Percentiles rank a stretch among this genome's conserved stretches.
Evolutionary conservation across 2,888 invertebrate species (phyloP).

Genomic region (Monopis laevigella): DNA sequence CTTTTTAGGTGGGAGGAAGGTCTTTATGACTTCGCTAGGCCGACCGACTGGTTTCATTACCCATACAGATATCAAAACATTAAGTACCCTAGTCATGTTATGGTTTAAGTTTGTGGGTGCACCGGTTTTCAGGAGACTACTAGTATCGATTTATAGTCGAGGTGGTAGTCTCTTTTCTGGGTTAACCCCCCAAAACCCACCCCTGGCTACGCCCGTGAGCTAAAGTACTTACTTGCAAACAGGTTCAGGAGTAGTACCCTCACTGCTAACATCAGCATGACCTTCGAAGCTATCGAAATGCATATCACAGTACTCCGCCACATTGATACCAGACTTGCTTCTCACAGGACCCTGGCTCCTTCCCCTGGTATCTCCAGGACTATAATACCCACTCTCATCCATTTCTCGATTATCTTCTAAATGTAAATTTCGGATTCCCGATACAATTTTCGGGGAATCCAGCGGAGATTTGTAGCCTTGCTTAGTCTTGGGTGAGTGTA

Average conservation of each 20-base stretch:
- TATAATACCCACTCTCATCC: slow-evolving; percentile 62
- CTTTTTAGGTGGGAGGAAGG: too few species aligned
- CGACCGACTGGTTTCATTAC: too few species aligned
- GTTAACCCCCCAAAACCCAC: too few species aligned
- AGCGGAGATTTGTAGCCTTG: slow-evolving; percentile 46
- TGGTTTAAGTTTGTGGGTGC: too few species aligned
- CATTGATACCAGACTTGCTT: slow-evolving; percentile 20
- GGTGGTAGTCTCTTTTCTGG: too few species aligned
- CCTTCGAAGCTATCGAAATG: slow-evolving; percentile 51
- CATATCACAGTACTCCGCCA: slow-evolving; percentile 27
- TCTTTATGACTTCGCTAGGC: too few species aligned
- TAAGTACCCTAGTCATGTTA: too few species aligned
- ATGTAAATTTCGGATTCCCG: slow-evolving; percentile 49
- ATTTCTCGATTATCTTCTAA: slow-evolving; percentile 57
- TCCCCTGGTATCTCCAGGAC: slow-evolving; percentile 33
- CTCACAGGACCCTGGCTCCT: slow-evolving; percentile 20
- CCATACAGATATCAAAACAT: too few species aligned
- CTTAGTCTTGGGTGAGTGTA: slow-evolving; percentile 54
- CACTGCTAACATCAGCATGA: slow-evolving; percentile 35
- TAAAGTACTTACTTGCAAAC: slow-evolving; percentile 36
- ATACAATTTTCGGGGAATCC: slow-evolving; percentile 51
- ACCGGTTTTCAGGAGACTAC: too few species aligned
- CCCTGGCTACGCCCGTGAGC: too few species aligned
- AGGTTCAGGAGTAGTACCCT: slow-evolving; percentile 38
- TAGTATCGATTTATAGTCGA: too few species aligned